Conservation (phyloP, 2,888 invertebrate genomes). For the Disparrhopalites patrizii region DNA sequence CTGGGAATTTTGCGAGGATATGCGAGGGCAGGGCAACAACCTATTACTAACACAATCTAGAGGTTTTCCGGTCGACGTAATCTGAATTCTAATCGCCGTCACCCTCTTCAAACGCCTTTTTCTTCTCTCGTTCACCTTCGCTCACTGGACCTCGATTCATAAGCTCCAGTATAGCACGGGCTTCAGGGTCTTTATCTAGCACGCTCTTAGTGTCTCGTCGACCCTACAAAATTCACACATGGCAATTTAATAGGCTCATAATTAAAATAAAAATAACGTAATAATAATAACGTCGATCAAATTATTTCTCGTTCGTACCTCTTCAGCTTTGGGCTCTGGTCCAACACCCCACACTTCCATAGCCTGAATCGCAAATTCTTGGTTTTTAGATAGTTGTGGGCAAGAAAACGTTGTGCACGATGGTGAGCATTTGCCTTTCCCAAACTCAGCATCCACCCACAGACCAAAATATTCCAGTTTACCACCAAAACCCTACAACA, state of each 20-base stretch:
- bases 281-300: too few relatives aligned
- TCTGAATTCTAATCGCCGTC: slow-evolving; percentile 18
- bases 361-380: slow-evolving; percentile 66
- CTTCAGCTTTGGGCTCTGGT: slow-evolving; percentile 63
- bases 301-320: too few relatives aligned
- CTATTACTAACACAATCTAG: too few relatives aligned
- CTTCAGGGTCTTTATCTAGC: slow-evolving; percentile 71
- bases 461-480: slow-evolving; percentile 84
- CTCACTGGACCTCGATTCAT: slow-evolving; percentile 73
- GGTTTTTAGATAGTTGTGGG: slow-evolving; percentile 65
- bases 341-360: slow-evolving; percentile 91
- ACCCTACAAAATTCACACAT: slow-evolving; percentile 54
- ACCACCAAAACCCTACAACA: slow-evolving; percentile 83
- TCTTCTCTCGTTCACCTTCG: slow-evolving; percentile 69
- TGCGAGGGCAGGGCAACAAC: too few relatives aligned
- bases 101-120: slow-evolving; percentile 27
- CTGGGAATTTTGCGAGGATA: too few relatives aligned
- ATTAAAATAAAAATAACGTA: too few relatives aligned
- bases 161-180: slow-evolving; percentile 78
- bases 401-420: slow-evolving; percentile 82
- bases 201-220: slow-evolving; percentile 58
- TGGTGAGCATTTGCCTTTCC: slow-evolving; percentile 73
- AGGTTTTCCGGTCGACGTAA: too few relatives aligned
- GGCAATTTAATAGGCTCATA: too few relatives aligned
- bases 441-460: slow-evolving; percentile 83